Conservation (phyloP, 2,797 vertebrate species). For the Muscicapa striata region DNA sequence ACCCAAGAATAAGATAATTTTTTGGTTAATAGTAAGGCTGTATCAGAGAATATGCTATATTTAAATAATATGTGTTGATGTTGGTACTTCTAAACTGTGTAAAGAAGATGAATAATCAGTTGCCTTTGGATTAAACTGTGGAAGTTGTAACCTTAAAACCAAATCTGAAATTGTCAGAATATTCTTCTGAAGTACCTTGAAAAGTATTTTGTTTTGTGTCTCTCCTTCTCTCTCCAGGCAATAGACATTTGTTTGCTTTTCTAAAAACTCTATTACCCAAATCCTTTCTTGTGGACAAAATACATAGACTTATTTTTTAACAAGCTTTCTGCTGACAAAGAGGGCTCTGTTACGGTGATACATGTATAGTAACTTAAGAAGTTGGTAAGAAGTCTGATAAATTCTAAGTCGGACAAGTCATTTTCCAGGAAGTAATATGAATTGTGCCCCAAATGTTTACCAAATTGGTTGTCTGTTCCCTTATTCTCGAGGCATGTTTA, state of each 20-base stretch:
- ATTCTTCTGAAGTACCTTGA: not conserved
- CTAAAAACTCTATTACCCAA: not conserved
- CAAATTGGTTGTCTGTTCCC: not conserved
- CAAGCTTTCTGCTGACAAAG: conserved; percentile 17
- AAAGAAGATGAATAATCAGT: not conserved
- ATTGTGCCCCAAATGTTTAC: not conserved
- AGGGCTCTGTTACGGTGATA: not conserved
- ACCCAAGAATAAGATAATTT: not conserved
- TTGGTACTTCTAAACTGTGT: not conserved
- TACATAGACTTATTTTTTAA: not conserved
- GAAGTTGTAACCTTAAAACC: not conserved
- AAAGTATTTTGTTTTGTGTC: not conserved
- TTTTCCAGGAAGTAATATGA: conserved; percentile 6
- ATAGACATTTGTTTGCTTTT: not conserved
- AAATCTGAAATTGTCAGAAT: not conserved
- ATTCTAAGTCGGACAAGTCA: not conserved
- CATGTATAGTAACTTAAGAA: not conserved
- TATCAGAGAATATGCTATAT: not conserved
- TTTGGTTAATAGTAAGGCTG: not conserved
- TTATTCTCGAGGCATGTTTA: not conserved
- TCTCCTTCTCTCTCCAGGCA: not conserved
- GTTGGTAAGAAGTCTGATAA: not conserved
- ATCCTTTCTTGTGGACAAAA: not conserved
- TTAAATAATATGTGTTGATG: not conserved
- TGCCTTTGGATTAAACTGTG: not conserved